Evolutionary conservation across 2,113 vertebrate species (phyloP), one percentile per base, ranked within the genome.

Genomic region (Cygnus buccinator): DNA sequence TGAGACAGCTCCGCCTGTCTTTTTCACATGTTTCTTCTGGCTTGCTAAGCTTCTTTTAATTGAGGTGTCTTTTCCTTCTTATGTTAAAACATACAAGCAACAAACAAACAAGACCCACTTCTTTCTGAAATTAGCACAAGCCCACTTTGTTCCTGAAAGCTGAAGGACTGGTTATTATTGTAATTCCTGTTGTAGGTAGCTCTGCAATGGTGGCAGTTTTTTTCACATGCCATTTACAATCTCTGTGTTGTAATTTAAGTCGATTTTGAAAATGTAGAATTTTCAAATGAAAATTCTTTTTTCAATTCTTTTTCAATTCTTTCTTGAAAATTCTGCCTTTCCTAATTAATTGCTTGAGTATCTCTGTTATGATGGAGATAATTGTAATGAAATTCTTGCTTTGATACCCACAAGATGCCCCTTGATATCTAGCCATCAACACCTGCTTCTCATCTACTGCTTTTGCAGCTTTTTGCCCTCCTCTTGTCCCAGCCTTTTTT

Each of bases 331-430:
- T 48, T 48, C 26, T 88, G 46, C 29, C 29, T 70, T 41, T 59
- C 46, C 35, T 95, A 85, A 87, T 80, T 93, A 89, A 61, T 93
- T 81, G 73, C 72, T 75, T 58, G 59, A 83, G n/a, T 77, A 55
- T 84, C 58, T 91, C 33, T 3, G 59, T 88, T 90, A 41, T 28
- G 65, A 65, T 75, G 52, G 76, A 86, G 73, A 41, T 80, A 80
- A 71, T 52, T 75, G 37, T 84, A 78, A 54, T 67, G 57, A 89
- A 77, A 75, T 63, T 90, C 79, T 92, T 89, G 83, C 76, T 92
- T 93, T 89, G 88, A 77, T 88, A 90, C 68, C 65, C 85, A 81
- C 35, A 92, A 92, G 79, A 78, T 81, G 73, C 65, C 61, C 67
- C 65, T 82, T 89, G 58, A 81, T 95, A 84, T 37, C 62, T 72